Conservation (phyloP, 2,113 vertebrate genomes). For the Perca flavescens region DNA sequence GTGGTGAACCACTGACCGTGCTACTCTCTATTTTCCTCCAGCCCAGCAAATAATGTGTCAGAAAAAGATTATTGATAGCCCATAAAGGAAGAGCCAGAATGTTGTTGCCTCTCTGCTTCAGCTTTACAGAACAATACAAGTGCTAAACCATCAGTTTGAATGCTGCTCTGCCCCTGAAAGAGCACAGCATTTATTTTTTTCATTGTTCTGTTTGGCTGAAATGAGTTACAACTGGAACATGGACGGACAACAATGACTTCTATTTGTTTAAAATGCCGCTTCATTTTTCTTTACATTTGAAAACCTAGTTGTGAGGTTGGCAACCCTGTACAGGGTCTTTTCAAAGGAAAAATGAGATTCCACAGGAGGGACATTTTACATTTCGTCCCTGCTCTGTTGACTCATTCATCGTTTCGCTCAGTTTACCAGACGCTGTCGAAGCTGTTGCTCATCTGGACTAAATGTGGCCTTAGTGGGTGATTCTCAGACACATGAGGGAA, state of each 20-base stretch:
- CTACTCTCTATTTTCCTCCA: constrained; percentile 79
- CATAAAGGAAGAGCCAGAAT: constrained; percentile 79
- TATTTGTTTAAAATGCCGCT: constrained; percentile 57
- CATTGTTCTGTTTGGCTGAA: constrained; percentile 57
- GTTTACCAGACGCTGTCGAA: constrained; percentile 59
- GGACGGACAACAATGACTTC: constrained; percentile 65
- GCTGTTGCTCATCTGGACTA: constrained; percentile 74
- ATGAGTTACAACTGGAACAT: constrained; percentile 70
- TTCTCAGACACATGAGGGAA: constrained; percentile 80
- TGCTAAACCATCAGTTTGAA: constrained; percentile 83
- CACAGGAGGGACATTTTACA: constrained; percentile 45
- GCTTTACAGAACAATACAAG: constrained; percentile 78
- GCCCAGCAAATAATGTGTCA: constrained; percentile 85
- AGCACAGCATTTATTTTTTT: constrained; percentile 56
- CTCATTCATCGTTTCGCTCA: constrained; percentile 51
- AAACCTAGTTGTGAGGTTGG: constrained; percentile 52
- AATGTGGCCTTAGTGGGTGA: constrained; percentile 77
- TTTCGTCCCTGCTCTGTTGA: constrained; percentile 45
- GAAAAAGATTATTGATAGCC: constrained; percentile 82
- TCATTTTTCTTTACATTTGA: constrained; percentile 60
- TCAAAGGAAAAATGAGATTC: constrained; percentile 52
- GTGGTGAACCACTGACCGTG: constrained; percentile 86
- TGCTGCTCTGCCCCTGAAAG: constrained; percentile 59
- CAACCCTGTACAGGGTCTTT: constrained; percentile 35
- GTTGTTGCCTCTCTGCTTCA: constrained; percentile 72